Conservation (phyloP, 1,140 invertebrate genomes). For the Lycorma delicatula region DNA sequence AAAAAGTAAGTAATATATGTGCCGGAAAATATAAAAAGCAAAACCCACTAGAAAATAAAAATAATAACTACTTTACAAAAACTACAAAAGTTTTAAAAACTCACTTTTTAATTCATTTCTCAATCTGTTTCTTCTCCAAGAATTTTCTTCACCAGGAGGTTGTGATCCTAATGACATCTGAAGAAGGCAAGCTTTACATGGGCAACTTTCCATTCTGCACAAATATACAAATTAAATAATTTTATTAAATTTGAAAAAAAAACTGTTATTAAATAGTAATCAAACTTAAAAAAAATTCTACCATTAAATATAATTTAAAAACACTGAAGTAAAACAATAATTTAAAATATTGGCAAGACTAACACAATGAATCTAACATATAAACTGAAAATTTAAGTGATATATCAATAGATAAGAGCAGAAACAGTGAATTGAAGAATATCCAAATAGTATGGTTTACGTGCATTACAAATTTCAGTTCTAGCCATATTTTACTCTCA, state of each 20-base stretch:
- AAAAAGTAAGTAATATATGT: no score
- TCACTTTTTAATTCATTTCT: conserved; percentile 62
- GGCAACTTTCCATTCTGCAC: conserved; percentile 56
- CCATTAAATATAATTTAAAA: not conserved
- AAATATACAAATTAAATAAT: not conserved
- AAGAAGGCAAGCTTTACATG: conserved; percentile 76
- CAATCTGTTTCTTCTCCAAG: conserved; percentile 63
- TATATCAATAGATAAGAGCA: no score
- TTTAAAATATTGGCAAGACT: not conserved
- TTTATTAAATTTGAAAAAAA: not conserved
- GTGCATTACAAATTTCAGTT: not conserved
- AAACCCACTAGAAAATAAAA: no score
- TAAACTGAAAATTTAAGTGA: no score
- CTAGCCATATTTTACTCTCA: not conserved
- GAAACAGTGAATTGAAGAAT: no score
- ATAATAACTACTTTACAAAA: no score
- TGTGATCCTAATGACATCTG: conserved; percentile 58
- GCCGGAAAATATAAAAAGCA: no score
- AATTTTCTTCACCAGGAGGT: conserved; percentile 54
- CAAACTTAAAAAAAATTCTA: not conserved
- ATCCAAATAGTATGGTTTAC: not conserved
- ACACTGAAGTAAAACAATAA: not conserved
- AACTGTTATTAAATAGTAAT: not conserved
- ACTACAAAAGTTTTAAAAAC: no score
- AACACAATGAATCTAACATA: no score